Conservation (phyloP, 2,113 vertebrate genomes). For the Leucosticte australis region DNA sequence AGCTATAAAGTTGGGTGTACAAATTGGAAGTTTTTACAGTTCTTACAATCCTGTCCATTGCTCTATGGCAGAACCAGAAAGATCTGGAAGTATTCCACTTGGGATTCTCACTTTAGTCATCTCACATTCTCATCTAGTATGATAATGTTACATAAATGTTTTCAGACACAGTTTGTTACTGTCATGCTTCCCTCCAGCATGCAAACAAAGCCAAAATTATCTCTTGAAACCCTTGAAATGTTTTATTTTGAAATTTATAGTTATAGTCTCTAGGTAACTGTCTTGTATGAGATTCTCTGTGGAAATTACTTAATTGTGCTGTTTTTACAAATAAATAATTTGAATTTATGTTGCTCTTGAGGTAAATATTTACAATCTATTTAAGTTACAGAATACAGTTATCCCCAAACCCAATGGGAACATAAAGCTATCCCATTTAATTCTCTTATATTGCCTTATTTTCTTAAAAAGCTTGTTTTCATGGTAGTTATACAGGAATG, state of each 20-base stretch:
- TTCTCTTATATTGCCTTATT: background rate
- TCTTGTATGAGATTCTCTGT: background rate
- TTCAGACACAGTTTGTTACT: background rate
- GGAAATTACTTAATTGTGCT: background rate
- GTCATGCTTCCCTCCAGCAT: background rate
- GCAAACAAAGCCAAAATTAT: background rate
- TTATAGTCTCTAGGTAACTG: background rate
- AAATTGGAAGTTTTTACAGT: background rate
- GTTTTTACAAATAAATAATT: background rate
- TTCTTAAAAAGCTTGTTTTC: background rate
- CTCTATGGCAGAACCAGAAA: background rate
- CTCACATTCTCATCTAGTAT: background rate
- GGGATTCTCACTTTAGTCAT: background rate
- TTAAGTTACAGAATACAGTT: background rate
- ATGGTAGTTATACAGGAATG: background rate
- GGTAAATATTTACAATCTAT: background rate
- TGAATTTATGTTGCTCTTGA: background rate
- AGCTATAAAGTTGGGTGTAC: background rate
- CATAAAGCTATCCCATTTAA: background rate
- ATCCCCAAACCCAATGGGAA: background rate
- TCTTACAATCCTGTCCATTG: background rate
- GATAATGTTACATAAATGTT: background rate
- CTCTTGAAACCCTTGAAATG: background rate
- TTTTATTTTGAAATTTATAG: background rate
- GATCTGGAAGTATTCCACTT: background rate